A percentile compares a stretch with the other conserved stretches of the same genome.
These are phyloP conservation scores for Etheostoma spectabile DNA, from an alignment of 2,113 vertebrate species.

Conservation along the genomic window DNA sequence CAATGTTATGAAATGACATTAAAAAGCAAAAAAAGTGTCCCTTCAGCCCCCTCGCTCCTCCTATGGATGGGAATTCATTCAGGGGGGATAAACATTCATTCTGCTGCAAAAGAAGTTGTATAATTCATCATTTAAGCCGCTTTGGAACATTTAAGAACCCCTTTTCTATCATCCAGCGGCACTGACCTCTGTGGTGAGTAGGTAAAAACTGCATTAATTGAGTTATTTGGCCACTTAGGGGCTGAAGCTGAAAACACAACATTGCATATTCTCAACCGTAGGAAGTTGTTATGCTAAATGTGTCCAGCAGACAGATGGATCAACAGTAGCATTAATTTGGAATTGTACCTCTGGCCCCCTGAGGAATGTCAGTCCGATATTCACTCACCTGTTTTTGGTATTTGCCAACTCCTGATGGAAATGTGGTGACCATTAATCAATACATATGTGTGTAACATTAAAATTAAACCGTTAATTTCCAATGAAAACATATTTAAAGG, in stretches of 20 bases:
- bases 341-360: no score
- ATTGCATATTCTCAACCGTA: background rate
- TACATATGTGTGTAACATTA: no score
- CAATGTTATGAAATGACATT: constrained; percentile 5
- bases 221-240: background rate
- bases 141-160: background rate
- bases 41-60: background rate
- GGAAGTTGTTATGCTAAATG: background rate
- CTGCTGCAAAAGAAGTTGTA: background rate
- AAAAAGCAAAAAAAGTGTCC: constrained; percentile 1
- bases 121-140: background rate
- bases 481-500: background rate
- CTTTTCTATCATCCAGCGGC: background rate
- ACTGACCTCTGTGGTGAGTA: background rate
- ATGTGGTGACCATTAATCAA: background rate
- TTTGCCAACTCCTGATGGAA: no score
- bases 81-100: background rate
- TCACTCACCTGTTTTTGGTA: no score
- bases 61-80: background rate
- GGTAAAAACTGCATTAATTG: background rate
- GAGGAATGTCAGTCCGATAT: no score
- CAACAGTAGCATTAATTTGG: no score
- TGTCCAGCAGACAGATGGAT: background rate
- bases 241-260: background rate
- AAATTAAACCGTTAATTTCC: background rate